phyloP scores from a whole-genome alignment of 2,797 vertebrate genomes.

The Tiaroga cobitis region DNA sequence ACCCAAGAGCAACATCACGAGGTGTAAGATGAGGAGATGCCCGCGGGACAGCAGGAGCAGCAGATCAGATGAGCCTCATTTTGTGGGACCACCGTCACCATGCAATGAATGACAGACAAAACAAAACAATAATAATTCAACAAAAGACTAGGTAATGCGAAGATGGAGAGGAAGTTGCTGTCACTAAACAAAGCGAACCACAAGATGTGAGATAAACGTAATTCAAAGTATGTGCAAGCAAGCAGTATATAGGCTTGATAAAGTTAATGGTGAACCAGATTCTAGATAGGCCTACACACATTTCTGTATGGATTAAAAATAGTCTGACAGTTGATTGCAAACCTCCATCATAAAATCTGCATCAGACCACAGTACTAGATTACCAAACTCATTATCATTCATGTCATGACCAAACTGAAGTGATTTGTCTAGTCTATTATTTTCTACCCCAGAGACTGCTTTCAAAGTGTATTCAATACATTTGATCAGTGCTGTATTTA shows the following conservation, averaged over 20 bases:
- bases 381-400: neutral
- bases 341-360: neutral
- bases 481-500: neutral
- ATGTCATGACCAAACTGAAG: neutral
- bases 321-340: slow-evolving; percentile 15
- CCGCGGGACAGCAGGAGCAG: neutral
- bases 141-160: neutral
- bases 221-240: slow-evolving; percentile 2
- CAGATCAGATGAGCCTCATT: neutral
- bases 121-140: neutral
- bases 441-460: neutral
- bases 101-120: slow-evolving; percentile 1
- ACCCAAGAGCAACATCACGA: slow-evolving; percentile 39
- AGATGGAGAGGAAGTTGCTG: neutral
- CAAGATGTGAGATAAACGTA: neutral
- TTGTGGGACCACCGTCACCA: neutral
- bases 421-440: neutral
- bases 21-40: slow-evolving; percentile 40
- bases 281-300: neutral
- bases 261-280: slow-evolving; percentile 29
- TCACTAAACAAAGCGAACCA: slow-evolving; percentile 10
- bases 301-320: slow-evolving; percentile 35
- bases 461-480: neutral
- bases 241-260: slow-evolving; percentile 19
- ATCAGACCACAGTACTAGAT: neutral